phyloP scores from a whole-genome alignment of 2,888 invertebrate species.

The Chorisops tibialis region DNA sequence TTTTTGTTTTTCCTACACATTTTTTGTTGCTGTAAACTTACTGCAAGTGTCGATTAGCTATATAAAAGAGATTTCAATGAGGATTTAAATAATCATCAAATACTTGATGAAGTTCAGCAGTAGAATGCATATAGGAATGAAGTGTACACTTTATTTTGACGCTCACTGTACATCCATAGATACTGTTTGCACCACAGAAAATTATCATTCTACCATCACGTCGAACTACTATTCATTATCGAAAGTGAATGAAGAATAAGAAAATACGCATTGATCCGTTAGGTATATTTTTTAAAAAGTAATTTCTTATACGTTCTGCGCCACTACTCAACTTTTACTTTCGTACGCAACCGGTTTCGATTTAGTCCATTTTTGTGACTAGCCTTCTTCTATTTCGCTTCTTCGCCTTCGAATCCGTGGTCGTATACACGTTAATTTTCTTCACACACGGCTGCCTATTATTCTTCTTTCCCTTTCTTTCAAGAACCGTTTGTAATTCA shows the following conservation, averaged over 20 bases:
- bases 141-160: too few relatives aligned
- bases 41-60: too few relatives aligned
- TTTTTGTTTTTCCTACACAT: too few relatives aligned
- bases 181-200: too few relatives aligned
- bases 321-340: conserved; percentile 13
- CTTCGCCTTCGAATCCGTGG: neutral
- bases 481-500: neutral
- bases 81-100: too few relatives aligned
- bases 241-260: conserved; percentile 2
- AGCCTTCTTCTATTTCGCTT: conserved; percentile 11
- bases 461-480: conserved; percentile 19
- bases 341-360: conserved; percentile 20
- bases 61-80: too few relatives aligned
- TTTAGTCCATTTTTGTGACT: conserved; percentile 5
- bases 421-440: neutral
- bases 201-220: too few relatives aligned
- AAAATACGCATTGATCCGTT: conserved; percentile 19
- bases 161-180: too few relatives aligned
- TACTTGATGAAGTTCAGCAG: too few relatives aligned
- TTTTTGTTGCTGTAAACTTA: too few relatives aligned
- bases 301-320: neutral
- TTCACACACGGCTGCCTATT: neutral
- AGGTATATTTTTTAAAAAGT: neutral
- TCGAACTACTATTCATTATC: too few relatives aligned
- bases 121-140: too few relatives aligned